Evolutionary conservation across 2,797 vertebrate species (phyloP), one percentile per base, ranked within the genome.

Genomic region (Manis crassicaudata): DNA sequence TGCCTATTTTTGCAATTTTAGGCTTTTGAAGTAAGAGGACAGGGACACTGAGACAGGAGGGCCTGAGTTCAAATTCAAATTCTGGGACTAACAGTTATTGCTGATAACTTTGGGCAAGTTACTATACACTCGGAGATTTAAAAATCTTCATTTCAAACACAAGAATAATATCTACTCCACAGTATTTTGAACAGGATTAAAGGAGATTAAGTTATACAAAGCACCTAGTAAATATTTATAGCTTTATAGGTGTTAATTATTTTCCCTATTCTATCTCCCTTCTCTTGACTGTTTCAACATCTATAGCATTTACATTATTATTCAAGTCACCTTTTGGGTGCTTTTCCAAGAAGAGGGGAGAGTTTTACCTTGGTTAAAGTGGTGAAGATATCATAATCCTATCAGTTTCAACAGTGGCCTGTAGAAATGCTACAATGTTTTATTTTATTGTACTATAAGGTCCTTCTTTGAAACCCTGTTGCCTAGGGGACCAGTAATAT

Each of bases 371-470:
- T 85, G 54, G 60, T 65, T 63, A 29, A 90, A 72, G 20, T 81
- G 18, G 35, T 86, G 52, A 62, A 85, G 43, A 75, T 70, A 87
- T 37, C 50, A 67, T 50, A 67, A 60, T 35, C 12, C 13, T 21
- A 72, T 20, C 60, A 56, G 21, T 75, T 94, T 94, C 27, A 90
- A 83, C 76, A 96, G 40, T 25, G 21, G 29, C 35, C 23, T 88
- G 83, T 83, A 72, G 65, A 94, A 91, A 95, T 90, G 23, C 21
- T 80, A 5, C 35, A 56, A 43, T 54, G 81, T 80, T 84, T 97
- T 84, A 95, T 58, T 90, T 80, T 94, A 84, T 7, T 90, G 32
- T 17, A 54, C 58, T 72, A 21, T 68, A 87, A 89, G 23, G n/a
- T 21, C 27, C 35, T 93, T 92, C 75, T 95, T 85, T 79, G 63